These are phyloP conservation scores for Sminthopsis crassicaudata DNA, from an alignment of 2,113 vertebrate genomes.

Conservation along the genomic window DNA sequence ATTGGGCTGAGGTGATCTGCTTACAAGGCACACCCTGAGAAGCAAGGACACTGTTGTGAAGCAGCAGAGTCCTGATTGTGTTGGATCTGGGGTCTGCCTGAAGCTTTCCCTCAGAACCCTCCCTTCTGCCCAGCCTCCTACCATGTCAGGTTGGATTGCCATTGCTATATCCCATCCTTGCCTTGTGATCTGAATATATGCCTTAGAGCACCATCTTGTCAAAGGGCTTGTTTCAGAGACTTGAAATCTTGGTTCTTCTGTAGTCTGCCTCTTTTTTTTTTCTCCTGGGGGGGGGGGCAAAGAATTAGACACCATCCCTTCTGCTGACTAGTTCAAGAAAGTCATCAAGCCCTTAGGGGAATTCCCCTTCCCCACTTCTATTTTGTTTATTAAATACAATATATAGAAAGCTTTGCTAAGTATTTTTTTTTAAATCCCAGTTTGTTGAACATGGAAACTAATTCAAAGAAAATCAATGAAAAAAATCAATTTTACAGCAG, in stretches of 20 bases:
- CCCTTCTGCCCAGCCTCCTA: background rate
- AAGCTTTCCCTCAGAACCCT: background rate
- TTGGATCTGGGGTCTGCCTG: background rate
- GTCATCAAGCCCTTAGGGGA: background rate
- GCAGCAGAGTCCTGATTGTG: background rate
- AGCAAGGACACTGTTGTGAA: background rate
- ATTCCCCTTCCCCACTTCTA: background rate
- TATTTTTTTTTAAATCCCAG: constrained; percentile 31
- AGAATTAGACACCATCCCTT: background rate
- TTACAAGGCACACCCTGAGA: too few relatives aligned
- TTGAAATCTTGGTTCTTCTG: background rate
- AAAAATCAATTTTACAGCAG: constrained; percentile 15
- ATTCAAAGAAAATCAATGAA: constrained; percentile 28
- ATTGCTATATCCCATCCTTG: background rate
- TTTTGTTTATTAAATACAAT: constrained; percentile 17
- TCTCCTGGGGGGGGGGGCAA: background rate
- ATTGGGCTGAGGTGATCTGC: background rate
- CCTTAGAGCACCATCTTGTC: background rate
- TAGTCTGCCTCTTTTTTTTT: background rate
- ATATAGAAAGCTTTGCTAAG: constrained; percentile 16
- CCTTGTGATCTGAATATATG: background rate
- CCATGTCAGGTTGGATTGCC: background rate
- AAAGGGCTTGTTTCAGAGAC: background rate
- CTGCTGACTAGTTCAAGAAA: constrained; percentile 17
- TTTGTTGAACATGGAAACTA: constrained; percentile 29